Conservation (phyloP, 2,888 invertebrate species). For the Cephus nigrinus region DNA sequence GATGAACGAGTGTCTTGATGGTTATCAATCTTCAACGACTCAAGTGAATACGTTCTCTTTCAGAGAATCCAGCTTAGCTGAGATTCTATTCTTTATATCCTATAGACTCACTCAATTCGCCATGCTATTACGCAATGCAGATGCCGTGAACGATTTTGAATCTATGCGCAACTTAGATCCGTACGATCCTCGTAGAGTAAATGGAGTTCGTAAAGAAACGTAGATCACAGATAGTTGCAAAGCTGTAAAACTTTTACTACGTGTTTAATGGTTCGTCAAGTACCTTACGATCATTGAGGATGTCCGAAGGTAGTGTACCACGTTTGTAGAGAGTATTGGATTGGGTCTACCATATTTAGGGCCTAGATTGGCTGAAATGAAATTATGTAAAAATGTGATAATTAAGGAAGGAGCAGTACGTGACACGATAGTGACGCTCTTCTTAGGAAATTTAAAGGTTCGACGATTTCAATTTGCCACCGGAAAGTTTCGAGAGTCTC, state of each 20-base stretch:
- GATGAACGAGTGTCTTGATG: constrained; percentile 29
- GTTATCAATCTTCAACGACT: constrained; percentile 24
- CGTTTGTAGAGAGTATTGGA: neutral
- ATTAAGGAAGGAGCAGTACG: neutral
- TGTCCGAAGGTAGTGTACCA: neutral
- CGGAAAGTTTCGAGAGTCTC: neutral
- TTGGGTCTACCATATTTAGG: neutral
- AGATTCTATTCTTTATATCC: neutral
- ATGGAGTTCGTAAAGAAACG: neutral
- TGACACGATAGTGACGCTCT: neutral
- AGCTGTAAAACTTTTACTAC: neutral
- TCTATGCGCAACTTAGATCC: neutral
- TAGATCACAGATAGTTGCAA: neutral
- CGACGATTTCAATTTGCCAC: neutral
- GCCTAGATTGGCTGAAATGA: neutral
- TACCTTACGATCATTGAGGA: neutral
- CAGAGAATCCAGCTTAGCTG: constrained; percentile 43
- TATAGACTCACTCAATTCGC: neutral
- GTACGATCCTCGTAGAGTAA: neutral
- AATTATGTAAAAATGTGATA: neutral
- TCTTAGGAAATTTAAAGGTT: neutral
- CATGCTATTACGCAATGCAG: neutral
- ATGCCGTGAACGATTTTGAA: neutral
- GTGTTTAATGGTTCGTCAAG: neutral
- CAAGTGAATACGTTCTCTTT: constrained; percentile 2